Evolutionary conservation across 1,140 invertebrate species (phyloP).

Genomic region (Drosophila varians): DNA sequence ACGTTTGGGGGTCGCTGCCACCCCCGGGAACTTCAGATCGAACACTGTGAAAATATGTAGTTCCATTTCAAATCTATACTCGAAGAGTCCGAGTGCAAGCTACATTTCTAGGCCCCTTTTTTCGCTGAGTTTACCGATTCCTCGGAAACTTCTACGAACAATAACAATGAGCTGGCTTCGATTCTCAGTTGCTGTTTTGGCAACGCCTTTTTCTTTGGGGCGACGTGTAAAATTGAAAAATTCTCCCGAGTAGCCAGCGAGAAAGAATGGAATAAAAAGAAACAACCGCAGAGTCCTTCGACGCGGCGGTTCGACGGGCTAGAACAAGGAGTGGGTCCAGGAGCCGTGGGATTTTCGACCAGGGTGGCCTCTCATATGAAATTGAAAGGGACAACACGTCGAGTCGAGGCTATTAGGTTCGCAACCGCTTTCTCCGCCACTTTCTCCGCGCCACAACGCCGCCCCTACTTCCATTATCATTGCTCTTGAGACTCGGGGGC

Average conservation of each 20-base stretch:
- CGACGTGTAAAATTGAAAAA: conserved; percentile 81
- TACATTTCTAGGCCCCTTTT: neutral
- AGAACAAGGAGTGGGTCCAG: neutral
- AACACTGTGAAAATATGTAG: neutral
- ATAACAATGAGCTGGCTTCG: conserved; percentile 68
- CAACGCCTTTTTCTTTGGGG: conserved; percentile 49
- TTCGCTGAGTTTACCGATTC: conserved; percentile 8
- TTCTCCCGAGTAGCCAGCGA: conserved; percentile 58
- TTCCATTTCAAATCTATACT: neutral
- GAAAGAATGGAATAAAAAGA: conserved; percentile 21
- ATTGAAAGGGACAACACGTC: conserved; percentile 82
- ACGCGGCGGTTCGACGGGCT: neutral
- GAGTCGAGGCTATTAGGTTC: conserved; percentile 76
- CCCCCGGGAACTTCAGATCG: conserved; percentile 8
- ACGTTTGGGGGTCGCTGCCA: conserved; percentile 8
- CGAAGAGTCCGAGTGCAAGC: neutral
- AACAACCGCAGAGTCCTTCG: conserved; percentile 43
- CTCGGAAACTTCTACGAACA: conserved; percentile 28
- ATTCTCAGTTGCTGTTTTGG: conserved; percentile 37
- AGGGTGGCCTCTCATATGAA: conserved; percentile 52
- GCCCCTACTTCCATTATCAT: conserved; percentile 48
- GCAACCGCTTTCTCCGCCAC: conserved; percentile 25
- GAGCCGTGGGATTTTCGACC: conserved; percentile 11
- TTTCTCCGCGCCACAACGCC: conserved; percentile 11
- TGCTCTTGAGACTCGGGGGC: conserved; percentile 72